Base-by-base conservation (phyloP, 2,113 vertebrate genomes). In the Coregonus clupeaformis region DNA sequence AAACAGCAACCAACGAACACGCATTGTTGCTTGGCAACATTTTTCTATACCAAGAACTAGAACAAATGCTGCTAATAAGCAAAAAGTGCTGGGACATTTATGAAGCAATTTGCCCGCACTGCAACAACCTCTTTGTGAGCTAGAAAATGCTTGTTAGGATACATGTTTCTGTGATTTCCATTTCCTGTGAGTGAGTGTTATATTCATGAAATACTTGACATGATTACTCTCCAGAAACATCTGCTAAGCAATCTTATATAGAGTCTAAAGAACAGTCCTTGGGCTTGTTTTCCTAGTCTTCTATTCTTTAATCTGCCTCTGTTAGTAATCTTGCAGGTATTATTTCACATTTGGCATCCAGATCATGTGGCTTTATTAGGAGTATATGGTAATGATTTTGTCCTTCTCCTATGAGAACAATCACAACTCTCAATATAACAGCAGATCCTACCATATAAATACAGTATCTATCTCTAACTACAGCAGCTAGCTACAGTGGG, bases 1-100 rank as follows among this genome's bases (percentile, higher is more conserved):
- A n/a, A 62, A 45, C 13, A 68, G 5, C 13, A 18, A 67, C 29
- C 45, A 52, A 57, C 64, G 73, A 74, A 76, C 70, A 75, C 36
- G 68, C 6, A 60, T 71, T 68, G 84, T 85, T 85, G 80, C 84
- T 69, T 63, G 59, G 76, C 80, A 82, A 82, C 78, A 20, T 67
- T 5, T 2, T 18, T 7, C 71, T 76, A 66, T 82, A 71, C 73
- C 71, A 73, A 52, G 32, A 65, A 74, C 57, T 47, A 69, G 64
- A 76, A 65, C 22, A 73, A 79, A 79, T 70, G 68, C 68, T 70
- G 49, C 36, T 77, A 80, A 85, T 70, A 76, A 45, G 75, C 52
- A 22, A 32, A 29, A 66, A 67, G 22, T 32, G 57, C 68, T 52
- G 63, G 24, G 42, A 16, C 36, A 47, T 55, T 68, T 77, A 71